Evolutionary conservation across 2,113 vertebrate species (phyloP), one percentile per base, ranked within the genome.

Genomic region (Galemys pyrenaicus): DNA sequence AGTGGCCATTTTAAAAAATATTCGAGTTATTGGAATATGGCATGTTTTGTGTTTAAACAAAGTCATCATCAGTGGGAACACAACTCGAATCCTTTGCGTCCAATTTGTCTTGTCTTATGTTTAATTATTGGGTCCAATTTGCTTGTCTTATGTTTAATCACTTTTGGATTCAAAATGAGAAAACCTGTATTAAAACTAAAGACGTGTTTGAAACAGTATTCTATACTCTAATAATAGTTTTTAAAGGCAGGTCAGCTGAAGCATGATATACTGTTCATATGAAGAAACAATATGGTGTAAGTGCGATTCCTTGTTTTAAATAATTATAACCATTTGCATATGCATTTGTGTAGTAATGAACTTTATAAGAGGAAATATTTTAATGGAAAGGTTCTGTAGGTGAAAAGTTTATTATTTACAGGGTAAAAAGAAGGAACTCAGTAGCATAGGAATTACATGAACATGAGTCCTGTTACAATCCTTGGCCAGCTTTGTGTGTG

Each of bases 121-220:
- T 65, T 92, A 77, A 80, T 92, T 89, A n/a, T 77, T 39, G 82
- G 87, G 79, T 60, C n/a, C 51, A 91, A 32, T 95, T 89, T 16
- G 9, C 80, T 94, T 71, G 24, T 92, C 44, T 94, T 80, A 41
- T 49, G 58, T 94, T 65, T 92, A 77, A 80, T 92, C 87, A 78
- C 73, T 56, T 85, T 94, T 94, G 80, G 60, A 78, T 95, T 96
- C 56, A 91, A 89, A 95, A 74, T 90, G 89, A 80, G 85, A 87
- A 84, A 85, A 13, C 3, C 9, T 73, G 30, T 94, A 85, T 94
- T 80, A 87, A 91, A 91, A 93, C 41, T 26, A 16, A 88, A 78
- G 56, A 74, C 70, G 26, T 32, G 35, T 90, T 95, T 95, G 71
- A 87, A 85, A 92, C 28, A 56, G 12, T 89, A n/a, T 90, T 84